A percentile compares a stretch with the other conserved stretches of the same genome.
Evolutionary conservation across 2,113 vertebrate species (phyloP).

Genomic region (Tragelaphus strepsiceros): DNA sequence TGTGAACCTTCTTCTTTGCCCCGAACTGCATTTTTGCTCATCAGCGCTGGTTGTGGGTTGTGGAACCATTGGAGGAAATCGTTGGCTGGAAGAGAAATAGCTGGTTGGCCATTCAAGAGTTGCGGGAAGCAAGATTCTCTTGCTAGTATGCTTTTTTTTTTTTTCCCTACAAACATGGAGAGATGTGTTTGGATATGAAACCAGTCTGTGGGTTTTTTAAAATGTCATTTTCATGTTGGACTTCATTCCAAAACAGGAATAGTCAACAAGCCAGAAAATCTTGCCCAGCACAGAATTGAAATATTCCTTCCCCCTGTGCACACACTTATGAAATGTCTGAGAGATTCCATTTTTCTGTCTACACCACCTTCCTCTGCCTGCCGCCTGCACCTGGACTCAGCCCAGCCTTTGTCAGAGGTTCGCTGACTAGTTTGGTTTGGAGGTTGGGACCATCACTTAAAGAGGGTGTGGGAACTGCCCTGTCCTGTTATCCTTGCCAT

Average conservation of each 20-base stretch:
- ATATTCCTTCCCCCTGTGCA: neutral
- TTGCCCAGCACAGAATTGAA: constrained; percentile 27
- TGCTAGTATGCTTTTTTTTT: neutral
- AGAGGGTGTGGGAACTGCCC: too few relatives aligned
- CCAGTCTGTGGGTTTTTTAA: constrained; percentile 26
- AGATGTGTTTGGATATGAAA: constrained; percentile 35
- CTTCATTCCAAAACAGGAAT: constrained; percentile 53
- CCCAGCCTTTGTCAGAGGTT: neutral
- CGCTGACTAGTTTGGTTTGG: neutral
- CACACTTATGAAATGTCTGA: neutral
- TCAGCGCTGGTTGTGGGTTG: neutral
- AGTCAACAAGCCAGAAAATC: constrained; percentile 50
- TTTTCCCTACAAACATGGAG: neutral
- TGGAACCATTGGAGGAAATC: rapidly evolving
- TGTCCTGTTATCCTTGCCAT: neutral
- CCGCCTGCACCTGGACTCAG: neutral
- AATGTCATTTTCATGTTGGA: constrained; percentile 63
- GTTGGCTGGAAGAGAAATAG: neutral
- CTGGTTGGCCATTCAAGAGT: neutral
- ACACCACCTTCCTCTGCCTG: neutral
- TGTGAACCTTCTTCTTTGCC: neutral
- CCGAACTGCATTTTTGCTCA: rapidly evolving
- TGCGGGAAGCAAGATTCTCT: neutral
- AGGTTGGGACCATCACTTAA: neutral
- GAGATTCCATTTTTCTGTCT: neutral